These are phyloP conservation scores for Ormyrus rosae DNA, from an alignment of 2,888 invertebrate species.

Conservation along the genomic window DNA sequence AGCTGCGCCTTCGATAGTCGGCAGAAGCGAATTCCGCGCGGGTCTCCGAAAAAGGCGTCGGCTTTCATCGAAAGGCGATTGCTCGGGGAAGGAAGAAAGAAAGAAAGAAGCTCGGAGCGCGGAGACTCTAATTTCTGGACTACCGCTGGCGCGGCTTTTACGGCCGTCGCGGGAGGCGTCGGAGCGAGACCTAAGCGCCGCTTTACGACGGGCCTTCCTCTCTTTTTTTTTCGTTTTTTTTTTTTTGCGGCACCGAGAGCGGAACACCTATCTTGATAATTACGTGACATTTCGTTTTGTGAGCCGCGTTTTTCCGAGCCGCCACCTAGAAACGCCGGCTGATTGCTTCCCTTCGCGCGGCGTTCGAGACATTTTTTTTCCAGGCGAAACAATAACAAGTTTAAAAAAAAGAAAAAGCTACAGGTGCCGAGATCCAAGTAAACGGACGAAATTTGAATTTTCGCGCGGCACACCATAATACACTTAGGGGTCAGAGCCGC, in stretches of 20 bases:
- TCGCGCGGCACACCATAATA: too few species aligned
- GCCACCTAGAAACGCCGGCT: neutral
- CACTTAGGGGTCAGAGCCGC: neutral
- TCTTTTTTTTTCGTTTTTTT: conserved; percentile 22
- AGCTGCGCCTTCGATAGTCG: too few species aligned
- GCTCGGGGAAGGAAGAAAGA: too few species aligned
- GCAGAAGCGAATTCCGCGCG: too few species aligned
- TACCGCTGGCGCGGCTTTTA: conserved; percentile 25
- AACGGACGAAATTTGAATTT: neutral
- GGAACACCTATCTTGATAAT: conserved; percentile 72
- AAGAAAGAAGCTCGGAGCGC: neutral
- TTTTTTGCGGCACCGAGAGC: conserved; percentile 56
- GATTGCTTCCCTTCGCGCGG: neutral
- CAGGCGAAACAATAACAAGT: neutral
- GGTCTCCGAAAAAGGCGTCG: too few species aligned
- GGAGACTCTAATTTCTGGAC: conserved; percentile 49
- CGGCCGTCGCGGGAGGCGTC: conserved; percentile 40
- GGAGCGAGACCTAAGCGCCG: conserved; percentile 52
- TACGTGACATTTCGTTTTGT: conserved; percentile 71
- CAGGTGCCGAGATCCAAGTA: neutral
- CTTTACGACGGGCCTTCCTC: conserved; percentile 64
- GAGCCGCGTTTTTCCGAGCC: conserved; percentile 65
- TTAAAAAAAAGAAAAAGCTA: neutral
- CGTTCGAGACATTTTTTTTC: neutral
- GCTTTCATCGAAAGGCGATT: too few species aligned